Evolutionary conservation across 2,113 vertebrate genomes (phyloP), one percentile per base, ranked within the genome.

Genomic region (Cyprinus carpio): DNA sequence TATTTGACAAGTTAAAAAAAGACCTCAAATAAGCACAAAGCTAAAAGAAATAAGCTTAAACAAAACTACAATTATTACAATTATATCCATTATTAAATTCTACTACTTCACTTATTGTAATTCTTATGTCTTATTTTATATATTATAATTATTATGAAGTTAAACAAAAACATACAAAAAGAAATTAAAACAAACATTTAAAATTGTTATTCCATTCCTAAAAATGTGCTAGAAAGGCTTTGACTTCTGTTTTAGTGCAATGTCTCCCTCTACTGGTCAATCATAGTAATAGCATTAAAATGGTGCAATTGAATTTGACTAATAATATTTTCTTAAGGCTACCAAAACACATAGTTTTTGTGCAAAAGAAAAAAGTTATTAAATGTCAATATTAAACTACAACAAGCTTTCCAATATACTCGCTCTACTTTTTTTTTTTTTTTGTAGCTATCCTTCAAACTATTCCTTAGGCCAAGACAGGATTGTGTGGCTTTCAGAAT

Each of bases 251-350:
- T 81, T 87, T 89, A 58, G 89, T 62, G 84, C 58, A 83, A 88
- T 87, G 87, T 84, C 85, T 58, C 93, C 92, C 92, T 90, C 94
- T 92, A 87, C 87, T 89, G 94, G 90, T 4, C 13, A 34, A 0
- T 25, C 0, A 0, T 0, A 0, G 62, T n/a, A 74, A 90, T 25
- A 81, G 64, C 91, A 91, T 11, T 54, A 5, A 43, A 46, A 75
- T 8, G 13, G 37, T 27, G 43, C 72, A 75, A 49, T 23, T 71
- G 0, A 6, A 11, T 23, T 37, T 2, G 1, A 20, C 8, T 23
- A 8, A 37, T 23, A 11, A 71, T 49, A 58, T 58, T 58, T 58
- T 58, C 56, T 58, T 8, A 58, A 23, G 67, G 15, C 31, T 4
- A 11, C 6, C 13, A 7, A 78, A 78, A 37, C 20, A n/a, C 20